Conservation (phyloP, 2,797 vertebrate genomes). For the Chaetodon trifasciatus region DNA sequence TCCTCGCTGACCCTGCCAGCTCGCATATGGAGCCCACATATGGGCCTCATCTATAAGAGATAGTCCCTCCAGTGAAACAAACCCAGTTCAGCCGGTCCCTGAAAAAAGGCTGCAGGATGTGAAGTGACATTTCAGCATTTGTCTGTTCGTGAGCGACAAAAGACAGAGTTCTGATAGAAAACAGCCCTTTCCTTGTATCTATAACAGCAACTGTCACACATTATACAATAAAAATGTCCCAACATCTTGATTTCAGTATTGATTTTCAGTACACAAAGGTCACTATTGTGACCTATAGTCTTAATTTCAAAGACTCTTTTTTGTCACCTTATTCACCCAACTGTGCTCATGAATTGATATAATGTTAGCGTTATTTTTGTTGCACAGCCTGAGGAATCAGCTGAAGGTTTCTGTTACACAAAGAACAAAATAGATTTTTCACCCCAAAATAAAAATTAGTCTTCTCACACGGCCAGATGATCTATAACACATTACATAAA, state of each 20-base stretch:
- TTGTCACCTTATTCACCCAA: neutral
- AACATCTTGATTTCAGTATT: neutral
- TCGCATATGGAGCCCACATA: slow-evolving; percentile 82
- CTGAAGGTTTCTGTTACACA: neutral
- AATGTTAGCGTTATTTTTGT: neutral
- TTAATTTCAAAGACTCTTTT: neutral
- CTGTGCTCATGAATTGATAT: neutral
- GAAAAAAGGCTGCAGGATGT: slow-evolving; percentile 38
- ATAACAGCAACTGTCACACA: neutral
- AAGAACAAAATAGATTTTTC: neutral
- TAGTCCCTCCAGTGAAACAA: slow-evolving; percentile 51
- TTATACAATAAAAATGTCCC: neutral
- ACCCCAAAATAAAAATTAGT: neutral
- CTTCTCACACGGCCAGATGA: neutral
- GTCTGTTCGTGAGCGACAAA: neutral
- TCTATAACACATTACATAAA: neutral
- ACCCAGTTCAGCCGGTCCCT: slow-evolving; percentile 34
- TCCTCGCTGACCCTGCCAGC: slow-evolving; percentile 70
- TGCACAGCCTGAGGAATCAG: neutral
- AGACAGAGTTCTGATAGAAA: neutral
- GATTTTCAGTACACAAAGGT: neutral
- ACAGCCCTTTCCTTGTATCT: neutral
- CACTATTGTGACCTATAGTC: neutral
- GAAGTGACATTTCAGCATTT: slow-evolving; percentile 57
- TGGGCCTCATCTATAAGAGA: slow-evolving; percentile 82